Conservation (phyloP, 2,797 vertebrate species). For the Dallia pectoralis region DNA sequence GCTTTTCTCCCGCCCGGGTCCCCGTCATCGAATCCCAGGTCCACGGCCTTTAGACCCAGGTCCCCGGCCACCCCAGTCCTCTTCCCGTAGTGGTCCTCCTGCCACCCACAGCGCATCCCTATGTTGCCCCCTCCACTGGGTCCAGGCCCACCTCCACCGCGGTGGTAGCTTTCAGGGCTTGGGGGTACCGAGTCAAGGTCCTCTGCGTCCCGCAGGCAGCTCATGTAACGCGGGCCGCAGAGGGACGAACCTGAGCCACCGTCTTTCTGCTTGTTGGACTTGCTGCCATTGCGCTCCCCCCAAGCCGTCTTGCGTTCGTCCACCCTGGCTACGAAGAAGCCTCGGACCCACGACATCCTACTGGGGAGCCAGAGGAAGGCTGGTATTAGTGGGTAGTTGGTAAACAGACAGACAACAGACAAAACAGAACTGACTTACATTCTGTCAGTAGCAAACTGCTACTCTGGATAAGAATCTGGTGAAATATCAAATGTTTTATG, state of each 20-base stretch:
- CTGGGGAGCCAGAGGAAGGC: background rate
- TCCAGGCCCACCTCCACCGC: constrained; percentile 41
- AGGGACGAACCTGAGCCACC: constrained; percentile 68
- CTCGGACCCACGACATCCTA: constrained; percentile 98
- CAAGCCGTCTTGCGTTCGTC: constrained; percentile 92
- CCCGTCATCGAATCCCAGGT: constrained; percentile 84
- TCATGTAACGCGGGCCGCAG: constrained; percentile 91
- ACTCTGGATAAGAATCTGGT: no score
- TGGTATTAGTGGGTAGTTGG: background rate
- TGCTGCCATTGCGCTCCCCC: constrained; percentile 95
- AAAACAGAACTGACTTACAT: no score
- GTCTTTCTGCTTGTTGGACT: constrained; percentile 74
- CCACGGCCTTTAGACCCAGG: constrained; percentile 80
- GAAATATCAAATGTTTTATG: background rate
- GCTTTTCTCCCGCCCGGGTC: constrained; percentile 69
- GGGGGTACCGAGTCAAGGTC: constrained; percentile 68
- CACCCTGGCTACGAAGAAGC: constrained; percentile 87
- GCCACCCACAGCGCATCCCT: constrained; percentile 86
- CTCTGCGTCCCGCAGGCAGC: constrained; percentile 90
- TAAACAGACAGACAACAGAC: background rate
- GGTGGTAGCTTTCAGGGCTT: constrained; percentile 65
- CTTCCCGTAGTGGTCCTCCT: constrained; percentile 91
- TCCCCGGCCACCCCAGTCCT: constrained; percentile 71
- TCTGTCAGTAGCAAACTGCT: no score
- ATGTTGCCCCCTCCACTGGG: constrained; percentile 69